Conservation (phyloP, 2,888 invertebrate genomes). For the Agonum fuliginosum region DNA sequence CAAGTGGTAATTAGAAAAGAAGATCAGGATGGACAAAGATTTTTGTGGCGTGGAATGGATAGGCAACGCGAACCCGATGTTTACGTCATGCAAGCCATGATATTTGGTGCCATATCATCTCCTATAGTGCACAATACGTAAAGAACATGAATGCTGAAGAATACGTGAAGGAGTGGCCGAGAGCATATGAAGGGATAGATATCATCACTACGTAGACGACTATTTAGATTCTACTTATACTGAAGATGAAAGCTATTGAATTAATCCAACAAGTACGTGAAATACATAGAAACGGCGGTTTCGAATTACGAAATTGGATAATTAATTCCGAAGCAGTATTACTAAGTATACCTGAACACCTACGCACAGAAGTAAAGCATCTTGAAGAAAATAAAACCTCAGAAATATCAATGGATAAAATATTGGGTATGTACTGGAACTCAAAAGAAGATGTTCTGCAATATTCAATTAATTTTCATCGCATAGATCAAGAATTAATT, state of each 20-base stretch:
- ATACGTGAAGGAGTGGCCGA: constrained; percentile 45
- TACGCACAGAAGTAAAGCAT: neutral
- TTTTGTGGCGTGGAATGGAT: constrained; percentile 65
- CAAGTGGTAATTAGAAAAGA: constrained; percentile 56
- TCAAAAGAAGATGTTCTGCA: constrained; percentile 33
- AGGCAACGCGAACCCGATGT: constrained; percentile 42
- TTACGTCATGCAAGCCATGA: constrained; percentile 61
- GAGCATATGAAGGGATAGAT: constrained; percentile 55
- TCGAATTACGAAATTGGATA: constrained; percentile 63
- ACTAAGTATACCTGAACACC: neutral
- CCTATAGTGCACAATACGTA: constrained; percentile 60
- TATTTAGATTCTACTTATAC: constrained; percentile 59
- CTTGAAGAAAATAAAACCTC: constrained; percentile 15
- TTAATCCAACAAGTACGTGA: neutral
- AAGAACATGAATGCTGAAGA: constrained; percentile 61
- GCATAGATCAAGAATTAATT: constrained; percentile 53
- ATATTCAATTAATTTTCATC: constrained; percentile 34
- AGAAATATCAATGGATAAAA: constrained; percentile 38
- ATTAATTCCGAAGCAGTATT: constrained; percentile 61
- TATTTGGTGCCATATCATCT: constrained; percentile 62
- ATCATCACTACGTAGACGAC: constrained; percentile 63
- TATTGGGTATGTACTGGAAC: constrained; percentile 57
- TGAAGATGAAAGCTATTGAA: constrained; percentile 61
- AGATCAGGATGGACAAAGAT: constrained; percentile 65
- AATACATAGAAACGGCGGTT: constrained; percentile 38